Percentiles rank a stretch among this genome's conserved stretches.
Evolutionary conservation across 1,140 invertebrate species (phyloP).

Genomic region (Drosophila suzukii): DNA sequence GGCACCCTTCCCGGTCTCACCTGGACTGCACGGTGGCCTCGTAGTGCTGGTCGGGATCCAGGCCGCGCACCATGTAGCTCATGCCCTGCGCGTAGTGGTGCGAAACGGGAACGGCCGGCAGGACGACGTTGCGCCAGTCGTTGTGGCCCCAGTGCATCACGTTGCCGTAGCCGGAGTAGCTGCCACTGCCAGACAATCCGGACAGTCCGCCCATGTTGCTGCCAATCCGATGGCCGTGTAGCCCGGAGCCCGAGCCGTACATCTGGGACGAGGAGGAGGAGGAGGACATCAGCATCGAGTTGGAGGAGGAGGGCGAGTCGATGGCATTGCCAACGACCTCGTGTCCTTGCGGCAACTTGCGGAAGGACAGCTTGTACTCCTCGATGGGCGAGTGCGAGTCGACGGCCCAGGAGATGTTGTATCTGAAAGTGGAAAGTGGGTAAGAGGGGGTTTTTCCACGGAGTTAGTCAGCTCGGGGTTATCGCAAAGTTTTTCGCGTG

Average conservation of each 20-base stretch:
- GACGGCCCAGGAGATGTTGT: conserved; percentile 89
- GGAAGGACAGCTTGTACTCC: conserved; percentile 88
- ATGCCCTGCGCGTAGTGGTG: conserved; percentile 86
- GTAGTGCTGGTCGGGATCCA: conserved; percentile 87
- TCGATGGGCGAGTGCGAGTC: conserved; percentile 88
- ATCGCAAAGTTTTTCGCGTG: conserved; percentile 55
- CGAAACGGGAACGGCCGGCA: conserved; percentile 85
- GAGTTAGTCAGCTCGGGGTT: conserved; percentile 32
- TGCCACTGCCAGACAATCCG: conserved; percentile 35
- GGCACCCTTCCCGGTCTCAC: conserved; percentile 47
- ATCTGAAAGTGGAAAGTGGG: conserved; percentile 75
- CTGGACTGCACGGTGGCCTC: conserved; percentile 88
- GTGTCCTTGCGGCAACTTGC: conserved; percentile 86
- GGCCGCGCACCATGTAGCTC: conserved; percentile 87
- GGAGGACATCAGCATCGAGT: conserved; percentile 69
- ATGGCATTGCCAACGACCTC: conserved; percentile 84
- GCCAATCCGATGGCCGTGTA: conserved; percentile 74
- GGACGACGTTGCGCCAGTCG: conserved; percentile 87
- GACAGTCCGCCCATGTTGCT: conserved; percentile 55
- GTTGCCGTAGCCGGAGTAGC: conserved; percentile 78
- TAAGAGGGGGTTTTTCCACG: neutral
- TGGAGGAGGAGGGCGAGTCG: conserved; percentile 84
- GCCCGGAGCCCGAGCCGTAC: conserved; percentile 61
- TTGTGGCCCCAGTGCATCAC: conserved; percentile 84
- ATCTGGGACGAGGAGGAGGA: conserved; percentile 64